Evolutionary conservation across 2,888 invertebrate species (phyloP), one percentile per base, ranked within the genome.

Genomic region (Cephalotes varians): DNA sequence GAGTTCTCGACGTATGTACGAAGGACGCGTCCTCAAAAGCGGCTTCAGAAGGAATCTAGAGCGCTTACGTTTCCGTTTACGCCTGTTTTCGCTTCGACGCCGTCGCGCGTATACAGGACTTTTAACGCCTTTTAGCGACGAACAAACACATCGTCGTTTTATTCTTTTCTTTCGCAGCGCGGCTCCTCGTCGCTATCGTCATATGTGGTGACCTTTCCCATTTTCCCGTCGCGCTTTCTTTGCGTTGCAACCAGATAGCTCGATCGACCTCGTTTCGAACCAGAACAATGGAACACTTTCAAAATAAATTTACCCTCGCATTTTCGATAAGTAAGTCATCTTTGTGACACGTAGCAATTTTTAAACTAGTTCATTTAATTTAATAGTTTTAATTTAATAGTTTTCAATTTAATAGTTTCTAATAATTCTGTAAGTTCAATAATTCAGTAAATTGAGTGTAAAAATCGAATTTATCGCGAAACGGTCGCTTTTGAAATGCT

Each of bases 91-190:
- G 44, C 47, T 69, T 79, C 56, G 28, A 77, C 40, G 25, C 25
- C 51, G 28, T 31, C 64, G 64, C 25, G 54, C 40, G n/a, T 28
- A 76, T 49, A 76, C n/a, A 54, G 69, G 12, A 77, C 77, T 77
- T 77, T 77, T 67, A 77, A n/a, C 44, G 51, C 71, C 21, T 79
- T 79, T 69, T 79, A 79, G 21, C 67, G 67, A 47, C 18, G 71
- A 21, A 44, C 69, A 69, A 69, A 79, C 77, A 56, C 34, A 18
- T 69, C 56, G 77, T 47, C 21, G 71, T 56, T 56, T n/a, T 79
- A 44, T 44, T 69, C 69, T 44, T 69, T 37, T 25, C 44, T 77
- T 44, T 56, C 21, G 31, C 18, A 28, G 15, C 28, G 40, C 21
- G 1, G 31, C 31, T 56, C 21, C 10, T 56, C 69, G 44, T 54